A percentile compares a stretch with the other conserved stretches of the same genome.
Conservation (phyloP, 2,113 vertebrate genomes). For the Salvelinus fontinalis region DNA sequence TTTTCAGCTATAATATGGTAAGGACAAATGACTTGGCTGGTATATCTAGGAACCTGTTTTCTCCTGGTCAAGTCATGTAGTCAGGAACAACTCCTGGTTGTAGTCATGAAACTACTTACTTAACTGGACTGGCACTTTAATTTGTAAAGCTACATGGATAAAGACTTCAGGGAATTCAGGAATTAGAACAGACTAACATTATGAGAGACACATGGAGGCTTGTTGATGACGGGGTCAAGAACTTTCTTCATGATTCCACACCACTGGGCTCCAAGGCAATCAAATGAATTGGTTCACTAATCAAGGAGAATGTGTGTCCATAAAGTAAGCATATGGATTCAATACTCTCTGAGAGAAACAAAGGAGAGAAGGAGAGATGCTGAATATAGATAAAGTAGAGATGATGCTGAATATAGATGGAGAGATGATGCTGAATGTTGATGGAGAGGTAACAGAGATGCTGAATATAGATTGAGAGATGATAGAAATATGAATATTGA, state of each 20-base stretch:
- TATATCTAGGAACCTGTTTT: too few species aligned
- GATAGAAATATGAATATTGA: too few species aligned
- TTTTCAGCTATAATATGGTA: too few species aligned
- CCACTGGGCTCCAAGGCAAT: constrained; percentile 41
- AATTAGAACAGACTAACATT: constrained; percentile 47
- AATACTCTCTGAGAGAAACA: constrained; percentile 20
- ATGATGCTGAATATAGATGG: too few species aligned
- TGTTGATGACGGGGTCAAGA: constrained; percentile 26
- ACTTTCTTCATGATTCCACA: constrained; percentile 30
- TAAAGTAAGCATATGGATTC: constrained; percentile 50
- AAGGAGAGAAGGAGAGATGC: too few species aligned
- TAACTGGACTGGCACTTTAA: constrained; percentile 34
- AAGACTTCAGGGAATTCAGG: constrained; percentile 8
- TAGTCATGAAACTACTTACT: not conserved
- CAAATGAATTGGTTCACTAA: constrained; percentile 63
- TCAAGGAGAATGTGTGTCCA: constrained; percentile 59
- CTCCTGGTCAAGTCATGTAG: too few species aligned
- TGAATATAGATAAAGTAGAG: too few species aligned
- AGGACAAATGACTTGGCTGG: too few species aligned
- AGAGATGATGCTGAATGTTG: too few species aligned
- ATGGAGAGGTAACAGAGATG: too few species aligned
- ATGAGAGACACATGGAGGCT: constrained; percentile 21
- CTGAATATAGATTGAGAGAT: too few species aligned
- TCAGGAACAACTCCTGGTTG: too few species aligned
- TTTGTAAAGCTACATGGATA: constrained; percentile 20